Percentiles rank a stretch among this genome's conserved stretches.
Conservation (phyloP, 2,888 invertebrate genomes). For the Pocota personata region DNA sequence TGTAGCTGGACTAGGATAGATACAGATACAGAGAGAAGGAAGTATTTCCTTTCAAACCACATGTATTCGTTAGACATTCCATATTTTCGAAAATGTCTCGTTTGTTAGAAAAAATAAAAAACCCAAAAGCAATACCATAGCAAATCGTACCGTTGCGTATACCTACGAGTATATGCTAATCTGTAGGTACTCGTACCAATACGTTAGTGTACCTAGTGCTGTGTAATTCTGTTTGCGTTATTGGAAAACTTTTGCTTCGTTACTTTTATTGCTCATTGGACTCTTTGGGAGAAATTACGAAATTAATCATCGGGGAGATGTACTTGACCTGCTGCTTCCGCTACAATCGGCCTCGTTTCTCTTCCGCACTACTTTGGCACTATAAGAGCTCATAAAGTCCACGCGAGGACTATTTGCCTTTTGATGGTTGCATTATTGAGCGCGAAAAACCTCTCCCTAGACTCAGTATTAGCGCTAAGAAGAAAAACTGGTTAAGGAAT, state of each 20-base stretch:
- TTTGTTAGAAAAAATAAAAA: too few relatives aligned
- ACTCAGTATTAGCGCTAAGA: background rate
- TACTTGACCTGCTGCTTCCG: constrained; percentile 11
- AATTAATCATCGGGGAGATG: constrained; percentile 49
- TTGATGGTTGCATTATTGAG: constrained; percentile 39
- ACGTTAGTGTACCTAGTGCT: too few relatives aligned
- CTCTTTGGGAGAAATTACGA: constrained; percentile 33
- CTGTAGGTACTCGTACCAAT: too few relatives aligned
- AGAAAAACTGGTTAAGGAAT: background rate
- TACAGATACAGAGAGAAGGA: too few relatives aligned
- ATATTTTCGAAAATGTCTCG: too few relatives aligned
- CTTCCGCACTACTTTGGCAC: background rate
- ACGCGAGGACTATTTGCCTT: constrained; percentile 41
- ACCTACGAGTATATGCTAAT: too few relatives aligned
- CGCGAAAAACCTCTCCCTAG: constrained; percentile 11
- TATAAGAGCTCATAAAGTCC: constrained; percentile 36
- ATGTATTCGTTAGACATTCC: too few relatives aligned
- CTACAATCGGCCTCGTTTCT: background rate
- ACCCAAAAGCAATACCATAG: too few relatives aligned
- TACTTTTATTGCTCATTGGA: constrained; percentile 40
- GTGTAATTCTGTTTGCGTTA: constrained; percentile 12
- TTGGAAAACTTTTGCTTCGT: constrained; percentile 52
- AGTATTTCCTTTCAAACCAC: too few relatives aligned
- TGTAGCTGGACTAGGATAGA: too few relatives aligned
- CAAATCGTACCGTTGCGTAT: too few relatives aligned